Base-by-base conservation (phyloP, 2,888 invertebrate species). In the Erebia palarica region DNA sequence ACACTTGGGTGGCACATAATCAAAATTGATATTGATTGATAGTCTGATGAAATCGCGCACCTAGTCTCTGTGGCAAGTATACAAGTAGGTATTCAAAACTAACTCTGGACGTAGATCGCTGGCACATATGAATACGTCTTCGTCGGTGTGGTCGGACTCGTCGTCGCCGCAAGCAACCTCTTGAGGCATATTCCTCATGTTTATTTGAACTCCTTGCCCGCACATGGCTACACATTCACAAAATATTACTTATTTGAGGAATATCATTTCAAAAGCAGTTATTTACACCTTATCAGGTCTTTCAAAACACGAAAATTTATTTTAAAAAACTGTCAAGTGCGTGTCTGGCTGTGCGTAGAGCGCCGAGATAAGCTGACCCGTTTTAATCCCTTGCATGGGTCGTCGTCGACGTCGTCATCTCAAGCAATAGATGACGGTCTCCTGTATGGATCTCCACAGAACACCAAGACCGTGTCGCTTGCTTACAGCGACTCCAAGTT, bases 131-230 rank as follows among this genome's bases (percentile, higher is more conserved):
- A 61, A 63, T n/a, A 65, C 42, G 11, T 73, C 66, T 18, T 68
- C 68, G 1, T 68, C 58, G 1, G 49, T 58, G 59, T 53, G 57
- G 21, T 71, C 73, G 21, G 70, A 71, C n/a, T 70, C 71, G 53
- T 71, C 65, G 13, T 84, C 84, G 21, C 82, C 84, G 70, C 84
- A 83, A 0, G 86, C 83, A 63, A 83, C 82, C 57, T 85, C 84
- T 16, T 78, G 71, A 3, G 80, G 76, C 36, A 60, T 11, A 68
- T 68, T 66, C 9, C 72, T 74, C 47, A 57, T 74, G 51, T 61
- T 65, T 3, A 77, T 75, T 42, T 78, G 80, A 4, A 74, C 75
- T 59, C 74, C 73, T 69, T 80, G 82, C 0, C 81, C 80, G 53
- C 75, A 77, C 75, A 76, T 75, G 11, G 79, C 84, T 80, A 65